Base-by-base conservation (phyloP, 2,797 vertebrate species). In the Clarias pachynema region DNA sequence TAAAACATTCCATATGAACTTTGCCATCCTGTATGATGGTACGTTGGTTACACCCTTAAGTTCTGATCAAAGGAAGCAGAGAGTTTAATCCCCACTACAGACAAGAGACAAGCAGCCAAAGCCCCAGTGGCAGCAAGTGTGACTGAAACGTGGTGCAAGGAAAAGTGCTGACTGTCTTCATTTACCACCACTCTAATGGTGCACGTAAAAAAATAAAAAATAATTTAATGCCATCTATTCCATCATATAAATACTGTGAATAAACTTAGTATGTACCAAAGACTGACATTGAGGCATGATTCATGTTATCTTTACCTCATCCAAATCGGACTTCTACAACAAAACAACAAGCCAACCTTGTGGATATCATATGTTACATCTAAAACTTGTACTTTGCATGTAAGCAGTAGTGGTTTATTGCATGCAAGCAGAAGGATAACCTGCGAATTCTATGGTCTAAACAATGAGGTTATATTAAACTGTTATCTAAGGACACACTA, bases 91-190 rank as follows among this genome's bases (percentile, higher is more conserved):
- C 66, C 75, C 31, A 63, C 75, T 73, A 73, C 40, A 56, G 81
- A 83, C 74, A 83, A 72, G 81, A 83, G 29, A 86, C 26, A 12
- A 86, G 74, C 15, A 18, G 2, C 22, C 56, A 83, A 72, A 83
- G 37, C 57, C 18, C 74, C n/a, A 20, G 29, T 83, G 73, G 56
- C 74, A 83, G 85, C 40, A 72, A 83, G 85, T 83, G 85, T 86
- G 85, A 79, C 63, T 86, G 81, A 86, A 83, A 69, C 0, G 37
- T 81, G 59, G 72, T 57, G n/a, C 34, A 53, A 49, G 14, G 26
- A 82, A 82, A 62, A 66, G 24, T 57, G 49, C 63, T 69, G 62
- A 77, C 24, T 78, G 37, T 66, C 44, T 72, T 75, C 70, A 57
- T 72, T 73, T 37, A 57, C 9, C 0, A 12, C 16, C 81, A 62